These are phyloP conservation scores for Platycheirus rosarum DNA, from an alignment of 2,888 invertebrate genomes.

Conservation along the genomic window DNA sequence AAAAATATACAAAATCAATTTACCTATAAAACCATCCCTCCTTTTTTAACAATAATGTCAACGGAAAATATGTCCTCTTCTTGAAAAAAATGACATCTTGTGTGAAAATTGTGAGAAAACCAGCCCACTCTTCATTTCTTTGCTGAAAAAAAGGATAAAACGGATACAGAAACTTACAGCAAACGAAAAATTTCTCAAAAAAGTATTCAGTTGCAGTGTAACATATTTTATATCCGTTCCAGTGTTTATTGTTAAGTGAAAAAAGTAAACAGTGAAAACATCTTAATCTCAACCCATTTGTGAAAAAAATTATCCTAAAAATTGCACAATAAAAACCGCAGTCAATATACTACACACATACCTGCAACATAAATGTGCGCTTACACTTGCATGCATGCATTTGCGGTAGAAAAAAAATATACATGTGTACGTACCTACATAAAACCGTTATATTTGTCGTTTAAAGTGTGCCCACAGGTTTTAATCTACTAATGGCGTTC, in stretches of 20 bases:
- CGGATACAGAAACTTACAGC: conserved; percentile 71
- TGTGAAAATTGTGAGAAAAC: conserved; percentile 38
- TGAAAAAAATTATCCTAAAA: conserved; percentile 12
- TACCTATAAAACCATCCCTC: conserved; percentile 15
- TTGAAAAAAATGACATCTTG: conserved; percentile 53
- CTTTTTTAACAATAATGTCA: background rate
- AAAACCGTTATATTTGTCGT: conserved; percentile 33
- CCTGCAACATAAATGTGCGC: conserved; percentile 18
- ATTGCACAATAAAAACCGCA: conserved; percentile 47
- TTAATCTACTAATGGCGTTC: conserved; percentile 69
- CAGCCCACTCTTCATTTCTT: conserved; percentile 48
- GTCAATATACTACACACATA: conserved; percentile 21
- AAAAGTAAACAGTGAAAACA: conserved; percentile 45
- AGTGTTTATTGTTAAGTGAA: conserved; percentile 37
- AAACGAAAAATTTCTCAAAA: conserved; percentile 39
- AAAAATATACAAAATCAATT: background rate
- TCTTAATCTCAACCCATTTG: conserved; percentile 1
- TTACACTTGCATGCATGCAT: conserved; percentile 36
- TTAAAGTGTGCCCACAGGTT: conserved; percentile 43
- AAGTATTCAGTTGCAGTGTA: conserved; percentile 57
- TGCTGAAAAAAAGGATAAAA: conserved; percentile 53
- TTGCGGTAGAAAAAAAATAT: conserved; percentile 13
- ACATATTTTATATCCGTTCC: conserved; percentile 58
- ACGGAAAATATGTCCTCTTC: conserved; percentile 14
- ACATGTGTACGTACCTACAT: background rate